These are phyloP conservation scores for Rhorus exstirpatorius DNA, from an alignment of 2,888 invertebrate species.

Conservation along the genomic window DNA sequence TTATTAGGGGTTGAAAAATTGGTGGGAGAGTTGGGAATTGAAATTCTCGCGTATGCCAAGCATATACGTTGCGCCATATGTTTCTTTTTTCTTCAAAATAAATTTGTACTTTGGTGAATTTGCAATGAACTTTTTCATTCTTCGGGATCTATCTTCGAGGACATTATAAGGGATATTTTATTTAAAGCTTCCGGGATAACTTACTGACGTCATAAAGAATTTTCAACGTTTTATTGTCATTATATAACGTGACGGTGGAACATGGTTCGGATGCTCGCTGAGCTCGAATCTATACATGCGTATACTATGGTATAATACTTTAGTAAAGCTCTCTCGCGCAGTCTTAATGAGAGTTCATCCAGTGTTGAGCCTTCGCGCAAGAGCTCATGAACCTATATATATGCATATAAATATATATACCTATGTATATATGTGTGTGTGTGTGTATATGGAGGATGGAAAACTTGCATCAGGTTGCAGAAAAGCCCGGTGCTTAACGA, in stretches of 20 bases:
- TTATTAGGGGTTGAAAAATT: neutral
- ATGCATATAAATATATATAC: conserved; percentile 12
- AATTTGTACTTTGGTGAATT: no score
- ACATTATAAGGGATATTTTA: no score
- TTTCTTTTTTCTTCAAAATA: no score
- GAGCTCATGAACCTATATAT: conserved; percentile 33
- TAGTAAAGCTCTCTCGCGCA: conserved; percentile 55
- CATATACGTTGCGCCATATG: no score
- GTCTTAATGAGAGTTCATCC: conserved; percentile 69
- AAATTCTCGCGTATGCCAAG: no score
- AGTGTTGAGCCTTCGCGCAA: conserved; percentile 37
- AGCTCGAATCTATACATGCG: conserved; percentile 37
- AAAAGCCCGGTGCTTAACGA: conserved; percentile 66
- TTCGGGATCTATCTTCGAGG: no score
- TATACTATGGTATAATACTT: conserved; percentile 50
- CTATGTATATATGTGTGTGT: conserved; percentile 1
- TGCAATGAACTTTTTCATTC: no score
- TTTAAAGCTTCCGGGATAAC: neutral
- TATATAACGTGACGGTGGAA: conserved; percentile 58
- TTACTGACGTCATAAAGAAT: conserved; percentile 53
- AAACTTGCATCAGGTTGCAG: conserved; percentile 64
- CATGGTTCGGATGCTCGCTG: conserved; percentile 34
- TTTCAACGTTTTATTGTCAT: conserved; percentile 51
- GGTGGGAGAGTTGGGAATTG: no score
- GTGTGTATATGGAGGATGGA: conserved; percentile 49